Conservation (phyloP, 2,888 invertebrate species). For the Phrixothrix hirtus region DNA sequence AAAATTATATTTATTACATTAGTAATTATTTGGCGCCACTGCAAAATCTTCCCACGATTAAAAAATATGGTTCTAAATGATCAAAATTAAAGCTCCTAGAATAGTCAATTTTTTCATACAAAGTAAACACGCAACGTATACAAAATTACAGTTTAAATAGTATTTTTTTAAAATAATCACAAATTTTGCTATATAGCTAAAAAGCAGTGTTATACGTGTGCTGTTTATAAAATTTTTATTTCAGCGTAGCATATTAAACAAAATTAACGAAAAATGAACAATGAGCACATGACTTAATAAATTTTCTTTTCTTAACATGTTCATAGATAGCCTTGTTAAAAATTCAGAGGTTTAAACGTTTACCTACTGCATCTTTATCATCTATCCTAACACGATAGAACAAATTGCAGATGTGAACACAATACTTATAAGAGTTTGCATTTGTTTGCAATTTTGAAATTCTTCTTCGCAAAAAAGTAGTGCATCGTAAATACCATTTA, state of each 20-base stretch:
- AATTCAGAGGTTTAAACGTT: not conserved
- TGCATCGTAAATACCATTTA: not conserved
- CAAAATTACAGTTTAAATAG: no score
- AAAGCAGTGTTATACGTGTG: not conserved
- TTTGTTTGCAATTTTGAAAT: not conserved
- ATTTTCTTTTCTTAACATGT: not conserved
- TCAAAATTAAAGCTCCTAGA: no score
- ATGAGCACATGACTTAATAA: not conserved
- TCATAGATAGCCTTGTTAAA: not conserved
- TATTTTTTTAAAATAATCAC: not conserved
- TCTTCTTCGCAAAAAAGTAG: not conserved
- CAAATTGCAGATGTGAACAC: not conserved
- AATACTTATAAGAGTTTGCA: not conserved
- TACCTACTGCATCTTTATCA: not conserved
- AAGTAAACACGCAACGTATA: no score
- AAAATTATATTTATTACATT: no score
- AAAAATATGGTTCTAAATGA: no score
- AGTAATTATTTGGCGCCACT: no score
- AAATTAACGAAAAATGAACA: not conserved
- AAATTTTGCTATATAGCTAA: not conserved
- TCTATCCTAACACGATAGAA: not conserved
- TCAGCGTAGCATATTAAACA: not conserved
- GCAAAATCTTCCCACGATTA: no score
- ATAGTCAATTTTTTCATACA: no score
- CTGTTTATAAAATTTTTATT: not conserved